Base-by-base conservation (phyloP, 2,888 invertebrate genomes). In the Neoscelio sp. region DNA sequence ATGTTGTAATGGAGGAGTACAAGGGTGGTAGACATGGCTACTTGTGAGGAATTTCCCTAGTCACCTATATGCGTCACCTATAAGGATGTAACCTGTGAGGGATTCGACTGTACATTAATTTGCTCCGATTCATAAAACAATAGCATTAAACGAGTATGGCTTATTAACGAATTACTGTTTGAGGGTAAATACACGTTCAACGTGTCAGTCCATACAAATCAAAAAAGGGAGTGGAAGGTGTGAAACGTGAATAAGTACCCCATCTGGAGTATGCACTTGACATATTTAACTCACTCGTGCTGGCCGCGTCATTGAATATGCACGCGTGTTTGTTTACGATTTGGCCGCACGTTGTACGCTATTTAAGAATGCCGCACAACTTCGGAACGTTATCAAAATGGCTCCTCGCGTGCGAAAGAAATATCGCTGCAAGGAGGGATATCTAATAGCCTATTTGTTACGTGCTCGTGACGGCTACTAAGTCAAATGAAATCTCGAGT, bases 221-320 rank as follows among this genome's bases (percentile, higher is more conserved):
- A 12, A 23, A 46, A 46, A 30, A 5, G 12, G 7, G 10, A 56
- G 35, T 44, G 33, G 26, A 68, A 58, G 60, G 50, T 58, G 60
- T 48, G 40, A 65, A 65, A 67, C 20, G 50, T 23, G 48, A 64
- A 12, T 58, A 65, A 62, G 50, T 38, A 74, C 56, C 48, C 50
- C 58, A 7, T 15, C 38, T 50, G 17, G 20, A 65, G 65, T 40
- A 13, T 38, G 48, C 58, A 74, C 73, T 62, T 71, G 73, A 73
- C 73, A 64, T 38, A 73, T 64, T 73, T 73, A 64, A 64, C 26
- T 58, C 38, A 28, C 28, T n/a, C 52, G 48, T 44, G 50, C 50
- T 35, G 10, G 44, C 8, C 44, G 44, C 20, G 44, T 54, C 18
- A 26, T 30, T 44, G 26, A 23, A 58, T 58, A 48, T 60, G 44